phyloP scores from a whole-genome alignment of 1,140 invertebrate genomes.

The Drosophila pallidifrons region DNA sequence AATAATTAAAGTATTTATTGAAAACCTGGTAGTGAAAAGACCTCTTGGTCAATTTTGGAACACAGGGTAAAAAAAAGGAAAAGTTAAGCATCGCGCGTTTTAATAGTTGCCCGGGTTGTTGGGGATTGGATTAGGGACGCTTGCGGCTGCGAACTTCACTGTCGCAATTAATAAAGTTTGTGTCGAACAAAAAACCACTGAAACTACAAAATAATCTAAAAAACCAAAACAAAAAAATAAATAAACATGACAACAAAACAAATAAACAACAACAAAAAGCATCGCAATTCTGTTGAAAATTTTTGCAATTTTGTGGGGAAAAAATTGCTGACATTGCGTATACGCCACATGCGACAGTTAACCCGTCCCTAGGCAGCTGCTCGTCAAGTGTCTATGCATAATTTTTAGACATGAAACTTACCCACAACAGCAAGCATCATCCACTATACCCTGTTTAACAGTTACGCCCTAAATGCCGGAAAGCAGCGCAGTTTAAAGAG shows the following conservation, averaged over 20 bases:
- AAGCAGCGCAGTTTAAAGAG: constrained; percentile 16
- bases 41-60: neutral
- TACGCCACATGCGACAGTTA: constrained; percentile 57
- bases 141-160: constrained; percentile 58
- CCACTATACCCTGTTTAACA: no score
- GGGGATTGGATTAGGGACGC: constrained; percentile 18
- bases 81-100: constrained; percentile 41
- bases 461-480: no score
- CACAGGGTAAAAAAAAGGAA: constrained; percentile 28
- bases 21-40: no score
- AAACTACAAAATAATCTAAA: constrained; percentile 5
- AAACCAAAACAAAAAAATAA: constrained; percentile 16
- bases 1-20: no score
- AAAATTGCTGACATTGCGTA: constrained; percentile 64
- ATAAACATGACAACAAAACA: constrained; percentile 11
- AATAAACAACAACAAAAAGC: constrained; percentile 10
- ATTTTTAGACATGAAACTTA: constrained; percentile 47
- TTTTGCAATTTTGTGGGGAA: constrained; percentile 58
- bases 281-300: constrained; percentile 45
- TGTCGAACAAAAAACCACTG: constrained; percentile 45
- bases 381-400: constrained; percentile 58
- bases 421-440: no score
- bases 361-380: constrained; percentile 16
- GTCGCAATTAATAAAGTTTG: constrained; percentile 81
- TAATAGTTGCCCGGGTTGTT: constrained; percentile 42